Conservation (phyloP, 2,888 invertebrate species). For the Drosophila monieri region DNA sequence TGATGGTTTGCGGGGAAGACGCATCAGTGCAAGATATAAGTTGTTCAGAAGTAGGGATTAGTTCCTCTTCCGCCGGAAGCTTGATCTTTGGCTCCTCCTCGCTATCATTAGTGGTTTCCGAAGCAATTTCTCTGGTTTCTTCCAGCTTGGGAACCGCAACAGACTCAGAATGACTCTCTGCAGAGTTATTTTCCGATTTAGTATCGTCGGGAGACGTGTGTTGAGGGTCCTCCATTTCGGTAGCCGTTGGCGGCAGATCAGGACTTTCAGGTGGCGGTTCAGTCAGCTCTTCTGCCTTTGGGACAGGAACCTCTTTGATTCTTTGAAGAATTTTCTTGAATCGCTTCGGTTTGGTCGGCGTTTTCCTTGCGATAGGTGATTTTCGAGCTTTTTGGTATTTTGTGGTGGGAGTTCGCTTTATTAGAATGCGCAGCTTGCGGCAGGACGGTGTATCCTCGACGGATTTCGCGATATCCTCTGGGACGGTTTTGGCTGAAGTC, state of each 20-base stretch:
- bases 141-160: not conserved
- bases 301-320: not conserved
- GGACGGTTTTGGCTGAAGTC: not conserved
- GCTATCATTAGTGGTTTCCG: not conserved
- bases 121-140: not conserved
- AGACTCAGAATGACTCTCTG: not conserved
- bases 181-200: not conserved
- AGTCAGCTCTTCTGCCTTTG: not conserved
- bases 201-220: not conserved
- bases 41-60: not conserved
- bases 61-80: not conserved
- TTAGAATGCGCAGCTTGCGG: conserved; percentile 28
- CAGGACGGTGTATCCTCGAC: conserved; percentile 4
- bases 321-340: not conserved
- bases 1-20: not conserved
- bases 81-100: not conserved
- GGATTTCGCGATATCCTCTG: not conserved
- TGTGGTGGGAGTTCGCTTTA: conserved; percentile 24
- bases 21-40: not conserved
- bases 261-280: not conserved
- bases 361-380: not conserved
- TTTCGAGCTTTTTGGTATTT: not conserved
- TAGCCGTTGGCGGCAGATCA: not conserved
- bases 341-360: not conserved
- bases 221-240: not conserved